Base-by-base conservation (phyloP, 1,140 invertebrate species). In the Bombus breviceps region DNA sequence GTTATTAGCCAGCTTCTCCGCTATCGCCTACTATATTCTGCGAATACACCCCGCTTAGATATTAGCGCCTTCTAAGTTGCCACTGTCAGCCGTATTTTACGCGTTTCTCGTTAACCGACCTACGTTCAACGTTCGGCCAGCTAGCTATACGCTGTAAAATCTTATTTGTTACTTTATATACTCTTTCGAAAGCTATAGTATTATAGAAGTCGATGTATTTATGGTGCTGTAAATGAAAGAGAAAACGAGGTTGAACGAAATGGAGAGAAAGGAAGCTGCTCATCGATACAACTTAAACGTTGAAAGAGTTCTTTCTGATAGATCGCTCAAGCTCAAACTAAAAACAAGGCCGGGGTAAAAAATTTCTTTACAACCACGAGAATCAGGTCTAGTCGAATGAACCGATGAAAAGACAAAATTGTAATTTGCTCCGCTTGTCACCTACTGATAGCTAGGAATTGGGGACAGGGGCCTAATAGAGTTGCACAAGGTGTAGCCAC, bases 1-100 rank as follows among this genome's bases (percentile, higher is more conserved):
- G 76, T 78, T 90, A 87, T 89, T 90, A 87, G 78, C 84, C 34
- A 83, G 85, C 32, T 64, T 47, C 68, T 59, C 43, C 15, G 32
- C 59, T 71, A 81, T 76, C 77, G 73, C 37, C n/a, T 25, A 28
- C 69, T 74, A 86, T 69, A 87, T 84, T 77, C 76, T 77, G 66
- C 28, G 68, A 79, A 78, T 87, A 84, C 75, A 84, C 34, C 53
- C 41, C 18, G 53, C 22, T 78, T 81, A 53, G 68, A 80, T 47
- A 59, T 47, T n/a, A 22, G 32, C 62, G 76, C 47, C 47, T 79
- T 64, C 41, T 18, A 79, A 85, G 72, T 71, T 68, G n/a, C 59
- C 43, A 43, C 18, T 8, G 37, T 64, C n/a, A 5, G 34, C 10
- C 22, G 18, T 64, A 88, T 37, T 53, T 53, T 64, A 59, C 3